Conservation (phyloP, 2,888 invertebrate genomes). For the Drosophila leonis region DNA sequence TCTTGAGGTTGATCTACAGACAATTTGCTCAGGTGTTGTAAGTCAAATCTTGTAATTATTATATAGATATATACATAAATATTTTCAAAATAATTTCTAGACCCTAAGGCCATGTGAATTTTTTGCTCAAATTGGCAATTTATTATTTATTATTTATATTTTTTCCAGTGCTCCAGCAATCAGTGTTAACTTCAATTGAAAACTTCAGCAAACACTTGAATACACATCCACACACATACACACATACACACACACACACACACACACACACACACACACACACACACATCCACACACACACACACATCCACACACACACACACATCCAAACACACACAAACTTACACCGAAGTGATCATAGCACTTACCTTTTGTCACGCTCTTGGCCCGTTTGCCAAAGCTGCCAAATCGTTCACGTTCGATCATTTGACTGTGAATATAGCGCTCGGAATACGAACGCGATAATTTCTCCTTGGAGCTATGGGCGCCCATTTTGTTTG, state of each 20-base stretch:
- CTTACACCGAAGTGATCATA: slow-evolving; percentile 1
- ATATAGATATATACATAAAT: not conserved
- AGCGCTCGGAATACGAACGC: slow-evolving; percentile 88
- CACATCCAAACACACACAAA: no score
- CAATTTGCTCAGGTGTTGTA: no score
- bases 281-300: not conserved
- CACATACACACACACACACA: no score
- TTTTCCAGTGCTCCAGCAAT: not conserved
- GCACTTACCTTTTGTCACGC: slow-evolving; percentile 76
- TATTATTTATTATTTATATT: not conserved
- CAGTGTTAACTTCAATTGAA: not conserved
- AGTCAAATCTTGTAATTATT: no score
- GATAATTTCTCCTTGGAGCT: slow-evolving; percentile 91
- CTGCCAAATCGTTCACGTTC: slow-evolving; percentile 90
- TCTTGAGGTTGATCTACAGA: no score
- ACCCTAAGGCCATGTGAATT: slow-evolving; percentile 11
- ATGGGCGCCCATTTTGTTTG: slow-evolving; percentile 89
- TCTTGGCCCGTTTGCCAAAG: slow-evolving; percentile 88
- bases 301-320: not conserved
- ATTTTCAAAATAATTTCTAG: not conserved
- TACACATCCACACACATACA: not conserved
- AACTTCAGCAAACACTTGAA: not conserved
- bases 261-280: no score
- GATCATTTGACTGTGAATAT: slow-evolving; percentile 86
- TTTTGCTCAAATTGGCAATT: not conserved